Evolutionary conservation across 2,797 vertebrate genomes (phyloP), one percentile per base, ranked within the genome.

Genomic region (Apodemus agrarius): DNA sequence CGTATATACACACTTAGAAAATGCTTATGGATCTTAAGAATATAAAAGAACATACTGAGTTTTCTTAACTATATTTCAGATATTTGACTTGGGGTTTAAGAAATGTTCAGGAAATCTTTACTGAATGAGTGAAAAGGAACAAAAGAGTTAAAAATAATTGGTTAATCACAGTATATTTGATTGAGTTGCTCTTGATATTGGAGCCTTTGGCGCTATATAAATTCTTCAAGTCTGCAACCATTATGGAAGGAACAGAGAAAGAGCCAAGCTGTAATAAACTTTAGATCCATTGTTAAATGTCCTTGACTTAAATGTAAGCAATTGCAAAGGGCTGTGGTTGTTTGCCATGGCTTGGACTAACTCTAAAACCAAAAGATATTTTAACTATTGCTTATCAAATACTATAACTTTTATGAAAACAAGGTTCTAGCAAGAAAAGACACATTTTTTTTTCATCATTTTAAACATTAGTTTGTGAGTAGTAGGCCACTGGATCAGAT

Each of bases 321-420:
- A 49, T 29, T 69, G 52, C 34, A 52, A 63, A 34, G 11, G 24
- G 14, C 16, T 76, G 65, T 79, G 31, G 34, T 37, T 79, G 24
- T 17, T 74, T 46, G 59, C 37, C 19, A 81, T 29, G 80, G 21
- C 14, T 74, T 94, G 46, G n/a, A 2, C 72, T 95, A 90, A 93
- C 22, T 93, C 46, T 80, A 93, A 95, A 94, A 67, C 65, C 34
- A 43, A 46, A 90, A 65, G 29, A 76, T 85, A 75, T 72, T 84
- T 93, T 78, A 93, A 93, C 19, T 94, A 29, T 59, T 93, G 54
- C 59, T 93, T 96, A 75, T 43, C 61, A 72, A 40, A 85, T 88
- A 65, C 76, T 57, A 81, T 69, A 40, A 16, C 12, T 90, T 96
- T 88, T 83, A 31, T 90, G 67, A 81, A 96, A 95, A 90, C 43